Percentiles rank a stretch among this genome's conserved stretches.
These are phyloP conservation scores for Tetramorium simillimum DNA, from an alignment of 1,140 invertebrate genomes.

Conservation along the genomic window DNA sequence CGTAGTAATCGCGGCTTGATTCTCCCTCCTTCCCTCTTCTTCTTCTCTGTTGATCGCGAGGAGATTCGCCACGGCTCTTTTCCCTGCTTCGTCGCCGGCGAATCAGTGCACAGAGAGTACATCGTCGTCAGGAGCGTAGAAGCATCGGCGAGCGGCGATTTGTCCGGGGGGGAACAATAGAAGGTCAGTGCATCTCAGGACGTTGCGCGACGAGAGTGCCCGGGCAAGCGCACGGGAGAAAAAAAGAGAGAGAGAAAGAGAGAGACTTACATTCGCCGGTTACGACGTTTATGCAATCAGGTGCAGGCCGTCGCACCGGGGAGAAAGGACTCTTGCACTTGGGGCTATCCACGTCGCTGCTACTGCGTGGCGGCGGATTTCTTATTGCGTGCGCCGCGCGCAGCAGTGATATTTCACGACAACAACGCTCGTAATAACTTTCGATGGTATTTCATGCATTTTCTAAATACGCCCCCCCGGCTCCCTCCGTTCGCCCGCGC, in stretches of 20 bases:
- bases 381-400: conserved; percentile 27
- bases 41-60: neutral
- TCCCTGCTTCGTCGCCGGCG: conserved; percentile 37
- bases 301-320: conserved; percentile 33
- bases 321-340: conserved; percentile 62
- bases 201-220: conserved; percentile 42
- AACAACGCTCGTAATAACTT: conserved; percentile 45
- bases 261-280: neutral
- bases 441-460: conserved; percentile 38
- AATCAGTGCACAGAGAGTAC: conserved; percentile 61
- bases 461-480: neutral
- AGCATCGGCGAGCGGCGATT: conserved; percentile 63
- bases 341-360: conserved; percentile 52
- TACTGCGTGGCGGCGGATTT: conserved; percentile 51
- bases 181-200: conserved; percentile 74
- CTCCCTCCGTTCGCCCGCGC: neutral
- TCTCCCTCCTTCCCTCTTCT: neutral
- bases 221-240: neutral
- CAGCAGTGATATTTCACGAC: conserved; percentile 53
- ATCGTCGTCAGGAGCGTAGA: conserved; percentile 49
- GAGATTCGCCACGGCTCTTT: conserved; percentile 57
- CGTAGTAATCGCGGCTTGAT: conserved; percentile 13
- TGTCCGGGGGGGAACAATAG: conserved; percentile 72
- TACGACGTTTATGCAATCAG: conserved; percentile 65
- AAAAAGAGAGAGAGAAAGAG: neutral